Evolutionary conservation across 2,113 vertebrate species (phyloP).

Genomic region (Eublepharis macularius): DNA sequence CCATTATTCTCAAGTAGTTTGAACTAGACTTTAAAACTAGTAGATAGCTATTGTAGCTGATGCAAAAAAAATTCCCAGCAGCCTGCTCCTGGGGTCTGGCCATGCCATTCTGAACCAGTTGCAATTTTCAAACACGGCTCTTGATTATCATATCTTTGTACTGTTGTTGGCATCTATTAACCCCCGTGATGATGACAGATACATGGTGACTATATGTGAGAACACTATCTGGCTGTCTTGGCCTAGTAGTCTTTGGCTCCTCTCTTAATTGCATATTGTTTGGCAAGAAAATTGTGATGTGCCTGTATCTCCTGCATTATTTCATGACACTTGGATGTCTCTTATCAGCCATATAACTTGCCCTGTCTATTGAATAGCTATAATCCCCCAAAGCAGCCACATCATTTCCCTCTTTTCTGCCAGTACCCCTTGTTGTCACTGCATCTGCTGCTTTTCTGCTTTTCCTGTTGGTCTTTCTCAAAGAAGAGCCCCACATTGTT

Average conservation of each 20-base stretch:
- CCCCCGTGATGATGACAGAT: neutral
- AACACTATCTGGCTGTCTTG: neutral
- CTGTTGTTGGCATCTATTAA: neutral
- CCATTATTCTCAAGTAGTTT: too few species aligned
- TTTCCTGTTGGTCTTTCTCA: neutral
- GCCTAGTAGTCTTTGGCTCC: neutral
- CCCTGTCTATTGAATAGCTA: neutral
- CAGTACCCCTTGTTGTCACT: neutral
- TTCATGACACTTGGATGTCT: too few species aligned
- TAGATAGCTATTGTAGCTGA: too few species aligned
- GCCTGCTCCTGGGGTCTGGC: too few species aligned
- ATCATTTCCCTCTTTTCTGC: neutral
- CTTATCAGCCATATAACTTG: neutral
- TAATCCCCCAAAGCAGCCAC: too few species aligned
- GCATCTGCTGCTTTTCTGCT: neutral
- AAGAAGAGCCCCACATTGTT: neutral
- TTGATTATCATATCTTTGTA: neutral
- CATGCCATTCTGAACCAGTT: too few species aligned
- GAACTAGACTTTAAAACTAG: too few species aligned
- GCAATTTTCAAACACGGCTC: too few species aligned
- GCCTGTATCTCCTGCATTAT: too few species aligned
- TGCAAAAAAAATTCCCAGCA: too few species aligned
- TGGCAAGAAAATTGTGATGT: too few species aligned
- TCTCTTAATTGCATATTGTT: neutral
- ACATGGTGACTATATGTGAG: neutral